Evolutionary conservation across 2,888 invertebrate species (phyloP), one percentile per base, ranked within the genome.

Genomic region (Apodemia hepburni): DNA sequence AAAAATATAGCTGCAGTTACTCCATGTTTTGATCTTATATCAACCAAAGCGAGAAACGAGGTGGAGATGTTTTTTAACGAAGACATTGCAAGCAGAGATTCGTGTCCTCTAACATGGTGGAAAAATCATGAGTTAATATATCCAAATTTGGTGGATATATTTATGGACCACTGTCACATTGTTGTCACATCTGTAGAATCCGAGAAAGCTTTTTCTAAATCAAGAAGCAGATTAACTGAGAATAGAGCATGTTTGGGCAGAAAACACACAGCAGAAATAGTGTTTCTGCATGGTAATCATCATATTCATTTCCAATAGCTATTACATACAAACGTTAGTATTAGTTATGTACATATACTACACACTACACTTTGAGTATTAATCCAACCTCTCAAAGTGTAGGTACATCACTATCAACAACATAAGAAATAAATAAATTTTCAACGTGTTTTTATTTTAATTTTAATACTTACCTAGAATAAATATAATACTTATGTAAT

Each of bases 1-100:
- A 33, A 33, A 8, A 33, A 33, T 33, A 33, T 33, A 33, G 33
- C 33, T 33, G 33, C 33, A 8, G 8, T 33, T 33, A 33, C 33
- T 33, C 33, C 33, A 8, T 33, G 33, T 8, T 8, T 33, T 33
- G 33, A 33, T 33, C 8, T 8, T 8, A 33, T 33, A 33, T 33
- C 33, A 33, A 1, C 33, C 8, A 33, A 33, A 33, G 33, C 33
- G 8, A 60, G 60, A 33, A 33, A 51, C 61, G 33, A 63, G 49
- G n/a, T 38, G 51, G 58, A 59, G 27, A 59, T 59, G 15, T 59
- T 59, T 42, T 45, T 45, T 15, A 45, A 45, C 12, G 45, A 45
- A 45, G 45, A 45, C 5, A n/a, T 45, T 15, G 45, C n/a, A n/a
- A 15, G n/a, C n/a, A 12, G 45, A 45, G 45, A 45, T 15, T 45